Evolutionary conservation across 2,888 invertebrate species (phyloP), one percentile per base, ranked within the genome.

Genomic region (Drosophila kambysellisi): DNA sequence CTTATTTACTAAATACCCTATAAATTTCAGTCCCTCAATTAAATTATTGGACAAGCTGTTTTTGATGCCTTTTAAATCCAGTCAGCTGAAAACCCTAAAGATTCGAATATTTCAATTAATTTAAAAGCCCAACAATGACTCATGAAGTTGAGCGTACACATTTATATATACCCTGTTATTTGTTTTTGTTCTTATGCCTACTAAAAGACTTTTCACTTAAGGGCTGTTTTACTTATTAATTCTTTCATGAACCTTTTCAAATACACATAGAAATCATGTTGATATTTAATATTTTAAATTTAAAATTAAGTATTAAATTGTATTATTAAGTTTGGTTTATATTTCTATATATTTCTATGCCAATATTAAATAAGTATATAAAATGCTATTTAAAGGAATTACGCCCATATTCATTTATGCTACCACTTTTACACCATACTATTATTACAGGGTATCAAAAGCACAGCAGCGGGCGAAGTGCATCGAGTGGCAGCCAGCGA

Each of bases 401-500:
- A 12, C 3, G 6, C 20, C 12, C 3, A 8, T 15, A 25, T 4
- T 8, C 2, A 46, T 8, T 25, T 25, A 30, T 30, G 35, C 8
- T 5, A 51, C n/a, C 35, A 29, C 12, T 29, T 11, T 4, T 2
- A 17, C 9, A 20, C 3, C 6, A 20, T 32, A 12, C 9, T 5
- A 6, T 29, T 20, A 20, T n/a, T 60, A 33, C 25, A 61, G 57
- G 61, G 41, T 61, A 57, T 43, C 25, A 0, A 20, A 35, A 9
- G 37, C 9, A 0, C 30, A 46, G 9, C 25, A 63, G 30, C 30
- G 12, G 53, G n/a, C 30, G 54, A 35, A 53, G 57, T 61, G 51
- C 35, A 46, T 50, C 58, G 15, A 46, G 46, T 46, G 25, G 8
- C 65, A 54, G 66, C 52, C 58, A 64, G 56, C 60, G 62, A 72